Base-by-base conservation (phyloP, 2,797 vertebrate species). In the Apogon talboti region DNA sequence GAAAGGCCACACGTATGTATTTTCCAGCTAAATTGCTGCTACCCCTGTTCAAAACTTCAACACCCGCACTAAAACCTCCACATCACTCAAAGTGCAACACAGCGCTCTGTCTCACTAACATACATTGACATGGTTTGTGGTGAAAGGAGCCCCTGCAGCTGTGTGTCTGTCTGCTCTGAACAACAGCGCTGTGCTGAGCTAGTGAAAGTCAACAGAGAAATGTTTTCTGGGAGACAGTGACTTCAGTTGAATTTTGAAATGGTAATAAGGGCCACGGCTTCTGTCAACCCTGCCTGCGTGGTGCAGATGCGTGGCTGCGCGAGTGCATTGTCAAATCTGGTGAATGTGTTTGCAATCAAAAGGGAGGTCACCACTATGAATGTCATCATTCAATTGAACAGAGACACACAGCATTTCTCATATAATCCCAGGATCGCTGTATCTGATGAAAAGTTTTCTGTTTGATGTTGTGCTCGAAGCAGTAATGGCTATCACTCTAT, bases 61-160 rank as follows among this genome's bases (percentile, higher is more conserved):
- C 28, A 66, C 40, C 24, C 12, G 4, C 57, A 37, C 16, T 44
- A 54, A 44, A 56, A 75, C 64, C 59, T 42, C 54, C 56, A 45
- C 11, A 19, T 18, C 43, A 60, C 18, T 48, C 12, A 4, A 35
- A 48, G 41, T 46, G 11, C 61, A 74, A 49, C 63, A 40, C 30
- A 50, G 57, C 40, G 28, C 60, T 64, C 66, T 19, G 62, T 84
- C 79, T 70, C 58, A 28, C 71, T 82, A 83, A 79, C 73, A 48
- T 57, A 47, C 68, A 74, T 30, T 71, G 81, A 85, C 71, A 14
- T 68, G 69, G 48, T 47, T 37, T 58, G 24, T 49, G 46, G 61
- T 52, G 69, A 61, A 76, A 80, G 46, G 41, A 62, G 55, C 65
- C 79, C 81, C 78, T 45, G 65, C 65, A 63, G 84, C 72, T 28